These are phyloP conservation scores for Silurus aristotelis DNA, from an alignment of 2,797 vertebrate species.

Conservation along the genomic window DNA sequence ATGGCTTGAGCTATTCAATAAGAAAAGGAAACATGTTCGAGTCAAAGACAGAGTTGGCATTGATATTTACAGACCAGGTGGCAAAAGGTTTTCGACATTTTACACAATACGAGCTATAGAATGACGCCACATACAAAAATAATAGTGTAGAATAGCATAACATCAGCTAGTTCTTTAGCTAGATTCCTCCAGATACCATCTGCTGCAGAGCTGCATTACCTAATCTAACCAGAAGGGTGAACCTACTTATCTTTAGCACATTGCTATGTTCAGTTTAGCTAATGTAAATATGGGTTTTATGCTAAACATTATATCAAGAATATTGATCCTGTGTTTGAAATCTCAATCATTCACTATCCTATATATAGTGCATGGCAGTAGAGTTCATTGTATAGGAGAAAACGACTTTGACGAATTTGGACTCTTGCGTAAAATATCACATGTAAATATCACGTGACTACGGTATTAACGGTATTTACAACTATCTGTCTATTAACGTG, in stretches of 20 bases:
- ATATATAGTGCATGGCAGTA: too few species aligned
- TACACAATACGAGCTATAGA: not conserved
- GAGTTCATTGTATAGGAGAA: too few species aligned
- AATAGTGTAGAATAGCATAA: not conserved
- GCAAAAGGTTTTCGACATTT: too few species aligned
- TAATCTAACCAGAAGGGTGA: not conserved
- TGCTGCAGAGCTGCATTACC: not conserved
- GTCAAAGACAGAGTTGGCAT: not conserved
- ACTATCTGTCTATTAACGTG: too few species aligned
- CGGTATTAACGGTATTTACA: too few species aligned
- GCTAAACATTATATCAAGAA: not conserved
- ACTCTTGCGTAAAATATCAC: too few species aligned
- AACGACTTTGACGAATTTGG: too few species aligned
- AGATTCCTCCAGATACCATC: not conserved
- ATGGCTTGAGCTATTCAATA: not conserved
- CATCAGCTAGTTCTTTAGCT: not conserved
- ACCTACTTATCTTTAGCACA: not conserved
- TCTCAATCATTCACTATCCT: too few species aligned
- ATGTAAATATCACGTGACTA: too few species aligned
- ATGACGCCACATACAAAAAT: not conserved
- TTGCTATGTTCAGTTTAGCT: not conserved
- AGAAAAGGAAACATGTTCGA: conserved; percentile 5
- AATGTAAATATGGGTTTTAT: not conserved
- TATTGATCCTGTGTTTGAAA: too few species aligned
- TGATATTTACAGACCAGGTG: not conserved